Percentiles rank a stretch among this genome's conserved stretches.
phyloP scores from a whole-genome alignment of 2,888 invertebrate species.

The Agriotes lineatus region DNA sequence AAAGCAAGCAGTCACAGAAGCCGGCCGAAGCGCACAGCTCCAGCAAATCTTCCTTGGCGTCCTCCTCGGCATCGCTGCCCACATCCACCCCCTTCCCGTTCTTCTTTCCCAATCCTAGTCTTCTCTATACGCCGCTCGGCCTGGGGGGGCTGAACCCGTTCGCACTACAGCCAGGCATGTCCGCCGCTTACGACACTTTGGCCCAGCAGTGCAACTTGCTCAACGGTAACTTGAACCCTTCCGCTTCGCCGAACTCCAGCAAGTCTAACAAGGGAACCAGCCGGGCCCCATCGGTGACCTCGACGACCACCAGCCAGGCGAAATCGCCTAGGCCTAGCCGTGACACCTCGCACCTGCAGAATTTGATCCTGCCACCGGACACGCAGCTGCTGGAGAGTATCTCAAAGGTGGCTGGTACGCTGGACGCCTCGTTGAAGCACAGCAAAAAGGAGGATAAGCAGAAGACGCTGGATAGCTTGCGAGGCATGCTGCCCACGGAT shows the following conservation, averaged over 20 bases:
- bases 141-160: conserved; percentile 88
- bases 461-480: conserved; percentile 71
- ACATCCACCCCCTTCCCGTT: conserved; percentile 88
- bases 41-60: conserved; percentile 57
- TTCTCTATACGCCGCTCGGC: conserved; percentile 92
- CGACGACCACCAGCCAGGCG: conserved; percentile 61
- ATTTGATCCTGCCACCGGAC: conserved; percentile 78
- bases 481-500: conserved; percentile 76
- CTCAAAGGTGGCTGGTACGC: conserved; percentile 69
- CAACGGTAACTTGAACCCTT: conserved; percentile 75
- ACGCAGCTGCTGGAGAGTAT: conserved; percentile 82
- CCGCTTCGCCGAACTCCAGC: conserved; percentile 66
- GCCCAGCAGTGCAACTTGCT: conserved; percentile 82
- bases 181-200: conserved; percentile 88
- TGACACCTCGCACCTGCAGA: conserved; percentile 73
- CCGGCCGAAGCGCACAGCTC: conserved; percentile 64
- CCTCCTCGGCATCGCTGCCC: conserved; percentile 60
- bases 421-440: conserved; percentile 73
- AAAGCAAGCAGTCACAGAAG: conserved; percentile 63
- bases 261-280: conserved; percentile 68
- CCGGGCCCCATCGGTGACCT: conserved; percentile 66
- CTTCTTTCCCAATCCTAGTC: conserved; percentile 90
- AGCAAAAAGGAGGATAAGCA: conserved; percentile 70
- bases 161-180: conserved; percentile 85
- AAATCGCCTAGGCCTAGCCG: conserved; percentile 58